These are phyloP conservation scores for Clarias macrocephalus DNA, from an alignment of 2,113 vertebrate species.

Conservation along the genomic window DNA sequence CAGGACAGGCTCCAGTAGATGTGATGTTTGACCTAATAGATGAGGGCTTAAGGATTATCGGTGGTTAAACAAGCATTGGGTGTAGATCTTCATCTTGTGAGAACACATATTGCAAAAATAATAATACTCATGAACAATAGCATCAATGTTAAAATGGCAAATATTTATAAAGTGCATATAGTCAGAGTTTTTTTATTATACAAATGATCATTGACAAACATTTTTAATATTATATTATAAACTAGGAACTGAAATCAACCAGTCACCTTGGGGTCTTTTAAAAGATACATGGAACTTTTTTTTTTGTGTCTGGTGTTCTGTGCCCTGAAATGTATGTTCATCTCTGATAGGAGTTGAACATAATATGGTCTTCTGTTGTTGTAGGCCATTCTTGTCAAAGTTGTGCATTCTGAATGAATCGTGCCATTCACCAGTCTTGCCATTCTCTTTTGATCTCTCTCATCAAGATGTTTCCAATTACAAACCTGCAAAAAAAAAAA, in stretches of 20 bases:
- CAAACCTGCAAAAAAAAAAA: not conserved
- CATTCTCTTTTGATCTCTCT: not conserved
- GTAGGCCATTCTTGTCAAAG: not conserved
- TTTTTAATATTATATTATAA: not conserved
- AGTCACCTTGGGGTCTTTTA: not conserved
- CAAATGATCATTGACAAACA: not conserved
- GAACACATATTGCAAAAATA: not conserved
- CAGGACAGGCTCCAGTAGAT: conserved; percentile 23
- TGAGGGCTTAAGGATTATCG: conserved; percentile 19
- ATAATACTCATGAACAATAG: not conserved
- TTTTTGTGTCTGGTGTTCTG: not conserved
- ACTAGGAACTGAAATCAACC: not conserved
- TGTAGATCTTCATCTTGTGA: not conserved
- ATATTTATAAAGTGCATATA: not conserved
- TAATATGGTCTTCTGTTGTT: not conserved
- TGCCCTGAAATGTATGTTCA: not conserved
- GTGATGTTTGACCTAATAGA: conserved; percentile 7
- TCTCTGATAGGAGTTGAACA: not conserved
- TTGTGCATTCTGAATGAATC: not conserved
- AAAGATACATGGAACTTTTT: not conserved
- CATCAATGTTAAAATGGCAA: not conserved
- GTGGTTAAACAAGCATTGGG: not conserved
- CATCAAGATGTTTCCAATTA: not conserved
- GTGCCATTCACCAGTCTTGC: not conserved
- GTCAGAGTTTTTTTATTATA: not conserved